Evolutionary conservation across 2,888 invertebrate genomes (phyloP), one percentile per base, ranked within the genome.

Genomic region (Acrobasis repandana): DNA sequence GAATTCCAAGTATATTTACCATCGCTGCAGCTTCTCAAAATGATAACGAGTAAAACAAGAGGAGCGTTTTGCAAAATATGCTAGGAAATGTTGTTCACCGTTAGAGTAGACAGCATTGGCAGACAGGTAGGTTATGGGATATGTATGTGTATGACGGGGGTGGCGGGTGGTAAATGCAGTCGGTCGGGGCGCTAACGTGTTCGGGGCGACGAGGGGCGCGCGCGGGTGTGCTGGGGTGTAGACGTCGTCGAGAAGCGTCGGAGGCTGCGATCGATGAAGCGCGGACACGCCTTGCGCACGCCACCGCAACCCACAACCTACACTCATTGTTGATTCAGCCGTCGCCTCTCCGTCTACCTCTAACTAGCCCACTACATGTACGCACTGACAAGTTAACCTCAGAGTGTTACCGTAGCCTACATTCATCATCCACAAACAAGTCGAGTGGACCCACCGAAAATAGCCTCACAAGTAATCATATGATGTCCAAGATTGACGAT

Each of bases 251-350:
- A 90, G 89, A 76, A 90, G 83, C 86, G 85, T 83, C 84, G 90
- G 91, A 91, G 83, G 89, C 90, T 91, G 89, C 90, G 91, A 91
- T 92, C 91, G 91, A 92, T 91, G 91, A 83, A 90, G 90, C 90
- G 91, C 88, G 88, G 90, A 90, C 91, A 90, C 91, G 90, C 91
- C 91, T 90, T 88, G 90, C 90, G 88, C 88, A 84, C 85, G 71
- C 71, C 78, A 76, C 77, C 80, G 77, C 84, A 79, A 68, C 80
- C 79, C 80, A 74, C 77, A 77, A 71, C 79, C 71, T 75, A 77
- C 78, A 73, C 84, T 85, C 85, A 85, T 84, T 88, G 86, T 84
- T 83, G 81, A 88, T 87, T 84, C 86, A 82, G 69, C 66, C 77
- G 68, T 71, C 76, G 73, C 72, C 72, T 68, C 71, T 70, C 70